These are phyloP conservation scores for Didymodactylos carnosus DNA, from an alignment of 2,888 invertebrate genomes.

Conservation along the genomic window DNA sequence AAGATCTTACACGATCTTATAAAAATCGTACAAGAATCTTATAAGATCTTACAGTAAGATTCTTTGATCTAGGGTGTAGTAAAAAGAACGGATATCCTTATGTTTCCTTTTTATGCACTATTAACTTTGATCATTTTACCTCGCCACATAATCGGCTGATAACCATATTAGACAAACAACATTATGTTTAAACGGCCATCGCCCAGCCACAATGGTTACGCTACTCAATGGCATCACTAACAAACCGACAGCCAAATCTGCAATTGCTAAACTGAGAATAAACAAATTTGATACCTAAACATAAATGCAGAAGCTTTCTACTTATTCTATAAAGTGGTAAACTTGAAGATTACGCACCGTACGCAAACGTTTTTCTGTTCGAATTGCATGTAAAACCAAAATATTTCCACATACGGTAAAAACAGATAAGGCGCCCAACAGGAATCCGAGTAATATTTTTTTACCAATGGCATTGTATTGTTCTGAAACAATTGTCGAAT, in stretches of 20 bases:
- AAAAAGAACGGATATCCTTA: background rate
- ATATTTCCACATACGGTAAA: constrained; percentile 8
- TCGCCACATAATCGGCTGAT: constrained; percentile 10
- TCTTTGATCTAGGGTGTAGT: too few relatives aligned
- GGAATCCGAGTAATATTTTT: background rate
- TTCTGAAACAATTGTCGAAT: too few relatives aligned
- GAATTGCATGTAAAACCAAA: constrained; percentile 6
- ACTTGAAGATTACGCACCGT: background rate
- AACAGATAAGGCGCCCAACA: background rate
- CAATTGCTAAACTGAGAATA: constrained; percentile 9
- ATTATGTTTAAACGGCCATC: constrained; percentile 3
- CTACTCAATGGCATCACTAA: constrained; percentile 13
- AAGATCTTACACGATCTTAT: too few relatives aligned
- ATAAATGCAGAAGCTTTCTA: background rate
- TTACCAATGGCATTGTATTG: too few relatives aligned
- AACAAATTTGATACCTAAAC: constrained; percentile 8
- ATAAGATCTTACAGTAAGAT: too few relatives aligned
- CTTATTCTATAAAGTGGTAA: background rate
- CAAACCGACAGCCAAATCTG: constrained; percentile 10
- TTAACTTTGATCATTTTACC: too few relatives aligned
- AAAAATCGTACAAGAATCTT: too few relatives aligned
- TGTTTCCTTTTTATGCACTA: too few relatives aligned
- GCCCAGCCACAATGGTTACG: background rate
- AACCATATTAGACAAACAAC: constrained; percentile 3
- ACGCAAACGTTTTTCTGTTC: background rate